Evolutionary conservation across 2,888 invertebrate genomes (phyloP).

Genomic region (Latrodectus elegans): DNA sequence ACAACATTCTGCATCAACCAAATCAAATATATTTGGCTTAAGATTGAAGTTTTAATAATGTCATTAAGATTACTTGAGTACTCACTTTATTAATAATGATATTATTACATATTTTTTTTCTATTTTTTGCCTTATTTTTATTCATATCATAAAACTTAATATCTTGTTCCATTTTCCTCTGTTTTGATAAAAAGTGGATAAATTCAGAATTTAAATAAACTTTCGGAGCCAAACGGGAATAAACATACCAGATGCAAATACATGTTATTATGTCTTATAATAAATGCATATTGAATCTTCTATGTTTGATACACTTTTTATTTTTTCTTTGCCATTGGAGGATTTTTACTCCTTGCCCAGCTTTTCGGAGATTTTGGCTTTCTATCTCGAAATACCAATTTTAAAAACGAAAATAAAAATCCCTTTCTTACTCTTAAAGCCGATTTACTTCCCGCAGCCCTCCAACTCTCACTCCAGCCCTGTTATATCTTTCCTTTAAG

Average conservation of each 20-base stretch:
- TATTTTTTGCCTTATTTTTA: too few relatives aligned
- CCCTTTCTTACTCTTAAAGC: slow-evolving; percentile 4
- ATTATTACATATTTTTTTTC: too few relatives aligned
- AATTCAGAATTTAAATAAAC: too few relatives aligned
- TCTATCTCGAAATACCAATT: slow-evolving; percentile 20
- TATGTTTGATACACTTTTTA: background rate
- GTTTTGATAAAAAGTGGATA: too few relatives aligned
- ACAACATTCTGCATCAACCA: too few relatives aligned
- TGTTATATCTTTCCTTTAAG: slow-evolving; percentile 1
- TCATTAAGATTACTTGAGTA: too few relatives aligned
- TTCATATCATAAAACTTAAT: too few relatives aligned
- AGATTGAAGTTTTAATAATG: too few relatives aligned
- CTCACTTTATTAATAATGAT: too few relatives aligned
- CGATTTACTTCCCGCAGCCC: slow-evolving; percentile 8
- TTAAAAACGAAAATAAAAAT: slow-evolving; percentile 29
- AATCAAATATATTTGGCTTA: too few relatives aligned
- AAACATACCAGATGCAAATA: slow-evolving; percentile 3
- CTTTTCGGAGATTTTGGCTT: slow-evolving; percentile 33
- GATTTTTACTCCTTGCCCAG: slow-evolving; percentile 14
- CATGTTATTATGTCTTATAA: slow-evolving; percentile 11
- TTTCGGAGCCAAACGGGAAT: background rate
- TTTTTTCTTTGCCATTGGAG: slow-evolving; percentile 1
- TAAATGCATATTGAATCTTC: slow-evolving; percentile 28
- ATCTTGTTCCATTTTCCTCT: too few relatives aligned
- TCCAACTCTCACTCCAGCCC: background rate